phyloP scores from a whole-genome alignment of 2,113 vertebrate species.

The Stictonetta naevosa region DNA sequence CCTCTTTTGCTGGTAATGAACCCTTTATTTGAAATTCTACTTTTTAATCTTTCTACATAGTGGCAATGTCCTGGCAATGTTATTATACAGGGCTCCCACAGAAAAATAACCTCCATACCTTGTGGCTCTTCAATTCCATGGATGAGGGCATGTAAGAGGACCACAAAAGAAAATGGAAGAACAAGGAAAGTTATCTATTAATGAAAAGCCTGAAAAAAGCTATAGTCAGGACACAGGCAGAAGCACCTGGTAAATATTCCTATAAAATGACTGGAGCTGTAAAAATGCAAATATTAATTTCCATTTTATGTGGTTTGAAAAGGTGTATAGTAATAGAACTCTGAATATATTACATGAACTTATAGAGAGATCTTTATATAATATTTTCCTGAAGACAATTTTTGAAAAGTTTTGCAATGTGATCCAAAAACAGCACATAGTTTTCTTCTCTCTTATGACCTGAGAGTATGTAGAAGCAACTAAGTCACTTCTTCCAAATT shows the following conservation, averaged over 20 bases:
- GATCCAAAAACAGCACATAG: neutral
- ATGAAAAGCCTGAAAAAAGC: neutral
- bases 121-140: neutral
- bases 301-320: neutral
- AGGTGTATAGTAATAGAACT: neutral
- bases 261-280: neutral
- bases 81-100: neutral
- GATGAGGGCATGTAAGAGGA: neutral
- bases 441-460: neutral
- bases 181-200: neutral
- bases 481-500: neutral
- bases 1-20: neutral
- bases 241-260: accelerated
- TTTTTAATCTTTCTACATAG: neutral
- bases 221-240: neutral
- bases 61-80: neutral
- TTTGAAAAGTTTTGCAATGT: neutral
- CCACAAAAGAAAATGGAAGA: neutral
- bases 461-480: neutral
- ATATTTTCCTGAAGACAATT: neutral
- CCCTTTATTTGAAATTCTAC: neutral
- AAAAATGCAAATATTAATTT: neutral
- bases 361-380: neutral
- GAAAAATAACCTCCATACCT: neutral
- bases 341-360: neutral